Base-by-base conservation (phyloP, 2,113 vertebrate genomes). In the Perca schrenkii region DNA sequence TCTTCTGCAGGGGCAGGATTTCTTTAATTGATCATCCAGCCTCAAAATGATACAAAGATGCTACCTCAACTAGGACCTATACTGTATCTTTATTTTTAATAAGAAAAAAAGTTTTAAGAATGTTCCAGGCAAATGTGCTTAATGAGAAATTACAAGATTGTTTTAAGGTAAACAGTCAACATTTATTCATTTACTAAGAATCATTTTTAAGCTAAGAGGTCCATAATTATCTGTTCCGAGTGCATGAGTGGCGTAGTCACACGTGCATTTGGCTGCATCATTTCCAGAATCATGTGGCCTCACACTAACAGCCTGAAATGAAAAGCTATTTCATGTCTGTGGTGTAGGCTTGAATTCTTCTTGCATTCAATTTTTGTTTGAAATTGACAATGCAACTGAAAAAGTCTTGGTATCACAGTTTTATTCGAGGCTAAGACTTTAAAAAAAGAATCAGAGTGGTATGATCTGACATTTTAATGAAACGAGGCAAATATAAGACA, bases 391-490 rank as follows among this genome's bases (percentile, higher is more conserved):
- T 62, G 34, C 19, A 52, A 34, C 31, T 53, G 22, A 66, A 46
- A 53, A 34, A 1, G 0, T 73, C 54, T 62, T 17, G 22, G 21
- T 50, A 77, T 66, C 43, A 15, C 56, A 17, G 21, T 74, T 80
- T 81, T 56, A 66, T 22, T 71, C 21, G 67, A 71, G n/a, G 56
- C 68, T 47, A 28, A 28, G 63, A 22, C 22, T 77, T 43, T 13
- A 47, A 46, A 76, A 36, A 79, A 66, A 4, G 8, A 71, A 74
- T 75, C 22, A 13, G 19, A 75, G 63, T 71, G 13, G 14, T 34
- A 49, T 62, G 40, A 6, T 17, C 17, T 85, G 40, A 80, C 69
- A 70, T 25, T 77, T 79, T 75, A 63, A 76, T 79, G 43, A 79
- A 84, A 74, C 60, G 57, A 74, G 8, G n/a, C 60, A 78, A 71